Percentiles rank a stretch among this genome's conserved stretches.
Conservation (phyloP, 2,797 vertebrate genomes). For the Sebastes steindachneri region DNA sequence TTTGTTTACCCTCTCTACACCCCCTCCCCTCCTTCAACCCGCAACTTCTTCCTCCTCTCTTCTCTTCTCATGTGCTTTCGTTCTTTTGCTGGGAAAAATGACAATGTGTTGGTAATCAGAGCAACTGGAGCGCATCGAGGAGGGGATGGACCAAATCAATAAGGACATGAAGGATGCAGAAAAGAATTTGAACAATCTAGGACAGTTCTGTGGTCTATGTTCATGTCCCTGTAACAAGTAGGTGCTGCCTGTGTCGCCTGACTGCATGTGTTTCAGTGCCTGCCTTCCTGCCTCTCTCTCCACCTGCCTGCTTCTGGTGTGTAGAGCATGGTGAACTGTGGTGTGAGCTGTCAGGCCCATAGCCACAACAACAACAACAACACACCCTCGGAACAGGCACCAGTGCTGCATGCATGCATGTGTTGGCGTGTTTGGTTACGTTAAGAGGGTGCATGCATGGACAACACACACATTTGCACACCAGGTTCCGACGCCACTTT, state of each 20-base stretch:
- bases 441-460: conserved; percentile 35
- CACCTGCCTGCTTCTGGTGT: conserved; percentile 71
- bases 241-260: conserved; percentile 91
- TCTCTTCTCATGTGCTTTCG: conserved; percentile 93
- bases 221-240: conserved; percentile 99
- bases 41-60: conserved; percentile 58
- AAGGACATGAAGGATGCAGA: conserved; percentile 99
- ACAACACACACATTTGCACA: conserved; percentile 41
- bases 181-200: conserved; percentile 99
- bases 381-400: conserved; percentile 58
- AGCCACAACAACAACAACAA: conserved; percentile 67
- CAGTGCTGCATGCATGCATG: conserved; percentile 53
- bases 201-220: conserved; percentile 99
- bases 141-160: conserved; percentile 99
- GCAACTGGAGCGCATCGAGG: conserved; percentile 99
- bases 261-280: conserved; percentile 79
- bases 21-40: conserved; percentile 25
- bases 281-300: conserved; percentile 67
- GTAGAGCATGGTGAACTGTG: conserved; percentile 71
- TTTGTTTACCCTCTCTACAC: conserved; percentile 69
- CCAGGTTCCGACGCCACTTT: conserved; percentile 24
- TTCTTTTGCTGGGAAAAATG: conserved; percentile 95
- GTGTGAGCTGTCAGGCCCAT: conserved; percentile 61
- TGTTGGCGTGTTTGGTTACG: conserved; percentile 25
- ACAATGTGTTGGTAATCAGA: conserved; percentile 98